Evolutionary conservation across 2,113 vertebrate genomes (phyloP).

Genomic region (Cheilinus undulatus): DNA sequence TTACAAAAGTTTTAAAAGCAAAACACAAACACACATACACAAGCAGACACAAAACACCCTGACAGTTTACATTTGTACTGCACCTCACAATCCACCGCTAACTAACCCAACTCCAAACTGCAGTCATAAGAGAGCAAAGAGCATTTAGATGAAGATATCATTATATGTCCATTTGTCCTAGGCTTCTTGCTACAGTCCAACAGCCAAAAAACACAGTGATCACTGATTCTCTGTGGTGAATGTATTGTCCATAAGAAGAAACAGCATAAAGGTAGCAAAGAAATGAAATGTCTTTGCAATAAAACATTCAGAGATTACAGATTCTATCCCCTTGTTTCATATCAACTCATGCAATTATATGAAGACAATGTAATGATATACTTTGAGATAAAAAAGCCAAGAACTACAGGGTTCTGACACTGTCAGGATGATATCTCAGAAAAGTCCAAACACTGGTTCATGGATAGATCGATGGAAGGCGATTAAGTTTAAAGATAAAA

Average conservation of each 20-base stretch:
- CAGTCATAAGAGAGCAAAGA: not conserved
- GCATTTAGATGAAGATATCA: not conserved
- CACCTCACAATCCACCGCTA: not conserved
- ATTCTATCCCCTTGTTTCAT: not conserved
- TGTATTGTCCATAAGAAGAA: not conserved
- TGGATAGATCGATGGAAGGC: not conserved
- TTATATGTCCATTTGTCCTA: not conserved
- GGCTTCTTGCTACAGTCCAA: not conserved
- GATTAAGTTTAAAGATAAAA: slow-evolving; percentile 15
- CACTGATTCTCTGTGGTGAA: not conserved
- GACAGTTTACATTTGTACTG: too few relatives aligned
- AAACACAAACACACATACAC: not conserved
- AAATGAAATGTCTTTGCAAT: not conserved
- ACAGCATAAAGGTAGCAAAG: not conserved
- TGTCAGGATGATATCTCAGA: not conserved
- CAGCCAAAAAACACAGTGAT: slow-evolving; percentile 7
- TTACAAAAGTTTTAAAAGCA: not conserved
- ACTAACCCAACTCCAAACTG: not conserved
- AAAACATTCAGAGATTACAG: not conserved
- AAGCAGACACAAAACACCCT: too few relatives aligned
- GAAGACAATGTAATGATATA: not conserved
- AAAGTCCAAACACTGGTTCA: not conserved
- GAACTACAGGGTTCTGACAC: not conserved
- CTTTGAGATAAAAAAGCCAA: not conserved
- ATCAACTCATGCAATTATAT: not conserved